Evolutionary conservation across 2,888 invertebrate genomes (phyloP).

Genomic region (Oligia latruncula): DNA sequence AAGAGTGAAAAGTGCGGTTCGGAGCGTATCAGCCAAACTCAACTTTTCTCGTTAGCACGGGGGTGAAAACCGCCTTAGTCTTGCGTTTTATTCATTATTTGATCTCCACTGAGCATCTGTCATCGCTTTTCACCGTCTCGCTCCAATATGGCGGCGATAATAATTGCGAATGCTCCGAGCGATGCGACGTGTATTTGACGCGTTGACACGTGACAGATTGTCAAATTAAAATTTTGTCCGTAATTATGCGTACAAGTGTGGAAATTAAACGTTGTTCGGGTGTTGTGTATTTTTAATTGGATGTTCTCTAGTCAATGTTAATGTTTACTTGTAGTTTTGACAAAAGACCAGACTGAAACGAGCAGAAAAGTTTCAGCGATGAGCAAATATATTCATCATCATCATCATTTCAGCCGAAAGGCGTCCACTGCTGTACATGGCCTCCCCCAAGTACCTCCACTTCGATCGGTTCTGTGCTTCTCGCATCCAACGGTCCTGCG

Average conservation of each 20-base stretch:
- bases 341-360: not conserved
- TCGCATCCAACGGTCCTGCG: too few species aligned
- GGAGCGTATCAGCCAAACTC: constrained; percentile 83
- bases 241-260: constrained; percentile 36
- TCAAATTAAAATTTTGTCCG: constrained; percentile 56
- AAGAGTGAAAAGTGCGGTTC: constrained; percentile 78
- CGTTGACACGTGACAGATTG: constrained; percentile 61
- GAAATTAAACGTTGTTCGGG: constrained; percentile 27
- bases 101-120: constrained; percentile 83
- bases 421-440: too few species aligned
- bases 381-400: too few species aligned
- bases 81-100: constrained; percentile 86
- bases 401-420: too few species aligned
- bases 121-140: constrained; percentile 75
- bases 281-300: constrained; percentile 2
- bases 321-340: not conserved
- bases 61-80: constrained; percentile 83
- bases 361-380: not conserved
- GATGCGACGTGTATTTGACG: constrained; percentile 48
- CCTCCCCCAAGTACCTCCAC: too few species aligned
- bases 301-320: not conserved
- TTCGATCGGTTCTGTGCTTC: too few species aligned
- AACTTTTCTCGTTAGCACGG: constrained; percentile 86
- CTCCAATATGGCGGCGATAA: constrained; percentile 65
- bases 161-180: constrained; percentile 64